Conservation (phyloP, 2,113 vertebrate species). For the Chamaetylas fuelleborni region DNA sequence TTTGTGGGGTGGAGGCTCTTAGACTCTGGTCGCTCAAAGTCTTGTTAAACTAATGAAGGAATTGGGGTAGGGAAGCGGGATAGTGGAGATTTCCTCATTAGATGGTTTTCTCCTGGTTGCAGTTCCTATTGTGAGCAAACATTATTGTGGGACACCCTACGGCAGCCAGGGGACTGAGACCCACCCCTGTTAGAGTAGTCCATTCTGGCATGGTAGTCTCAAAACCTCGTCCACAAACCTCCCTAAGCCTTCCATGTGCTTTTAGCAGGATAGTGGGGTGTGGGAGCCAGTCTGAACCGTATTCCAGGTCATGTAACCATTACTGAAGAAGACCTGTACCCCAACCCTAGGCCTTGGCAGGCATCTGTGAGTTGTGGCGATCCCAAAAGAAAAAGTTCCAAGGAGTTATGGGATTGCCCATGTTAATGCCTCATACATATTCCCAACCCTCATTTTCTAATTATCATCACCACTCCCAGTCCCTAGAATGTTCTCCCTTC, state of each 20-base stretch:
- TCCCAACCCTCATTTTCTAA: too few relatives aligned
- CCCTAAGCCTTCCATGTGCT: neutral
- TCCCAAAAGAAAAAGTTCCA: too few relatives aligned
- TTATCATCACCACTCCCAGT: too few relatives aligned
- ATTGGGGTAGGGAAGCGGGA: neutral
- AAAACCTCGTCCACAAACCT: neutral
- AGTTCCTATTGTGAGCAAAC: neutral
- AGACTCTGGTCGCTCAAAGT: neutral
- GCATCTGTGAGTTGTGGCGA: too few relatives aligned
- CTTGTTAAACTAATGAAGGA: neutral
- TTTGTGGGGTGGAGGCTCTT: neutral
- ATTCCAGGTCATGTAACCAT: too few relatives aligned
- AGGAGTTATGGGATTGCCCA: too few relatives aligned
- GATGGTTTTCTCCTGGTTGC: neutral
- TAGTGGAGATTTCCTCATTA: neutral
- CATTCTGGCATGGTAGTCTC: neutral
- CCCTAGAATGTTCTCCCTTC: too few relatives aligned
- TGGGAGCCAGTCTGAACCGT: too few relatives aligned
- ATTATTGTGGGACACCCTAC: neutral
- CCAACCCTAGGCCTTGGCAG: too few relatives aligned
- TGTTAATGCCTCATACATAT: too few relatives aligned
- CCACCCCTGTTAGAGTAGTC: neutral
- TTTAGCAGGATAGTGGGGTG: neutral
- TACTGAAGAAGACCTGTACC: too few relatives aligned
- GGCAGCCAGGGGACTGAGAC: neutral